phyloP scores from a whole-genome alignment of 1,140 invertebrate genomes.

The Trichoplusia ni region DNA sequence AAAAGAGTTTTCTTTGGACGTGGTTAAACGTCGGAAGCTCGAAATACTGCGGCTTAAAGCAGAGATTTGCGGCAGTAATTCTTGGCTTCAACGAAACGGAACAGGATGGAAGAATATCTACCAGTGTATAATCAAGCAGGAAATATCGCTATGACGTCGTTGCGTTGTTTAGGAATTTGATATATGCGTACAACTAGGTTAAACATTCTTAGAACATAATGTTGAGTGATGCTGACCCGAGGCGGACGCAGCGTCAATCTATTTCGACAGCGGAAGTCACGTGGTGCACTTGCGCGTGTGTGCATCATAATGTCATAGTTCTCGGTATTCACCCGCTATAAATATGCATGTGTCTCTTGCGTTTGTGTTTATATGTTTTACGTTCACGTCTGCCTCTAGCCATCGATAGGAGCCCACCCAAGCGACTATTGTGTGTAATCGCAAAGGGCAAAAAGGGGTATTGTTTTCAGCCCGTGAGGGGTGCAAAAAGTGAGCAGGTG shows the following conservation, averaged over 20 bases:
- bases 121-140: background rate
- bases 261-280: slow-evolving; percentile 69
- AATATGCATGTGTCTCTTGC: slow-evolving; percentile 51
- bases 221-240: slow-evolving; percentile 2
- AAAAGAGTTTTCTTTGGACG: background rate
- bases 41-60: background rate
- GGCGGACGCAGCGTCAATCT: slow-evolving; percentile 44
- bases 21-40: background rate
- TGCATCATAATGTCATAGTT: slow-evolving; percentile 60
- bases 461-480: slow-evolving; percentile 51
- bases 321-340: slow-evolving; percentile 55
- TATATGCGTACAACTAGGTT: background rate
- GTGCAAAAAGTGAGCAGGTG: slow-evolving; percentile 50
- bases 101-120: slow-evolving; percentile 13
- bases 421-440: slow-evolving; percentile 48
- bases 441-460: slow-evolving; percentile 46
- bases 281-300: slow-evolving; percentile 49
- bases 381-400: slow-evolving; percentile 4
- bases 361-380: slow-evolving; percentile 30
- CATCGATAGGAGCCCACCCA: slow-evolving; percentile 57
- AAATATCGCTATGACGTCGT: background rate
- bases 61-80: slow-evolving; percentile 1
- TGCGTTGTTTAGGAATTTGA: background rate
- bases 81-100: slow-evolving; percentile 5
- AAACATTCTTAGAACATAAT: slow-evolving; percentile 18